Evolutionary conservation across 1,140 invertebrate genomes (phyloP), one percentile per base, ranked within the genome.

Genomic region (Hylaeus volcanicus): DNA sequence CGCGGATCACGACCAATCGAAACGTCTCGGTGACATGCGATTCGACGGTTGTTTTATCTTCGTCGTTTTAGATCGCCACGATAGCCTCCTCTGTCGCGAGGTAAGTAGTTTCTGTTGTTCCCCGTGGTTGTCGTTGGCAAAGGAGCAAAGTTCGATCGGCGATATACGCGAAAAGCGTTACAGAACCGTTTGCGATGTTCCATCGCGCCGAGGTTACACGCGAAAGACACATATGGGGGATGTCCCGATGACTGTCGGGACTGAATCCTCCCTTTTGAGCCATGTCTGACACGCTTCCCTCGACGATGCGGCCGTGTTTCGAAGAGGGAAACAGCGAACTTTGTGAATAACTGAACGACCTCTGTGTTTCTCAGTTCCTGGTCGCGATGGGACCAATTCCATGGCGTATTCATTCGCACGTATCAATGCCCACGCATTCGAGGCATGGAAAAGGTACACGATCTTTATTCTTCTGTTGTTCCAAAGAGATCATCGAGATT

Each of bases 21-120:
- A 86, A 86, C 73, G 85, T 72, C 56, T 75, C 80, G 68, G 11
- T 79, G 85, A 83, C 84, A 86, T 82, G 85, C 85, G 68, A 86
- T 78, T 80, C 72, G 64, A 61, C 45, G 63, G 37, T 61, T 26
- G 9, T 53, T 61, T 80, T 80, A 68, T 80, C 79, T 60, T 53
- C 70, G 53, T 15, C 63, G 72, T 74, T 80, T 37, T 68, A 68
- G 72, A 69, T 69, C 64, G 55, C n/a, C 9, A 45, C 68, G 76
- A 79, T 77, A 77, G 6, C 2, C 51, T 14, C 26, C 53, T 26
- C 26, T 26, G 41, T 65, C 41, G 11, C 60, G n/a, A 41, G 53
- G 9, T 51, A 51, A 51, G 51, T 26, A 15, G 43, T 60, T 37
- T 37, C 8, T 43, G 61, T 64, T 64, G 61, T 64, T 15, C 37